phyloP scores from a whole-genome alignment of 2,888 invertebrate species.

The Plebejus melissa region DNA sequence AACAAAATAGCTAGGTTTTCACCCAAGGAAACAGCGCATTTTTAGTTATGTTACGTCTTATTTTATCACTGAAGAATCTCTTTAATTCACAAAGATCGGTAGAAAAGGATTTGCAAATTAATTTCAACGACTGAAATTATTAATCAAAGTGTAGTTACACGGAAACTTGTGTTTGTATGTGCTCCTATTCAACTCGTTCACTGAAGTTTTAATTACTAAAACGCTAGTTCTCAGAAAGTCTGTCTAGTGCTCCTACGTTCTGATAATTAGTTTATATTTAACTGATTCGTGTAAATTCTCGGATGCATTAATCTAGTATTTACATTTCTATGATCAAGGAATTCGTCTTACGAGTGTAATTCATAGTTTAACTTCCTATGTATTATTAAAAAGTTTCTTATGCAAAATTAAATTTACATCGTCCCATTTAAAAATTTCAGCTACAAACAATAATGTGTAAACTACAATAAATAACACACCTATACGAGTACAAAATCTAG shows the following conservation, averaged over 20 bases:
- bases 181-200: slow-evolving; percentile 9
- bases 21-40: background rate
- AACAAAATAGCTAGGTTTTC: background rate
- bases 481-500: slow-evolving; percentile 60
- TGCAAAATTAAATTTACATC: background rate
- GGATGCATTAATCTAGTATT: background rate
- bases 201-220: slow-evolving; percentile 4
- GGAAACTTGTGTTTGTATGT: background rate
- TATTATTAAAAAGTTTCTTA: background rate
- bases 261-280: slow-evolving; percentile 5
- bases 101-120: background rate
- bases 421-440: background rate
- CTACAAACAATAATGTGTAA: slow-evolving; percentile 23
- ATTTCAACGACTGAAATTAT: background rate
- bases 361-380: too few relatives aligned
- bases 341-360: background rate
- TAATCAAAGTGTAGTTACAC: background rate
- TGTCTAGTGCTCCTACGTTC: background rate
- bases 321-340: background rate
- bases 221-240: background rate
- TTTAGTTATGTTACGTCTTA: background rate
- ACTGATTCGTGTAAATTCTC: background rate
- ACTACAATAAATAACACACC: slow-evolving; percentile 41
- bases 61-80: background rate
- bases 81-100: background rate